Evolutionary conservation across 2,113 vertebrate genomes (phyloP).

Genomic region (Chloroceryle aenea): DNA sequence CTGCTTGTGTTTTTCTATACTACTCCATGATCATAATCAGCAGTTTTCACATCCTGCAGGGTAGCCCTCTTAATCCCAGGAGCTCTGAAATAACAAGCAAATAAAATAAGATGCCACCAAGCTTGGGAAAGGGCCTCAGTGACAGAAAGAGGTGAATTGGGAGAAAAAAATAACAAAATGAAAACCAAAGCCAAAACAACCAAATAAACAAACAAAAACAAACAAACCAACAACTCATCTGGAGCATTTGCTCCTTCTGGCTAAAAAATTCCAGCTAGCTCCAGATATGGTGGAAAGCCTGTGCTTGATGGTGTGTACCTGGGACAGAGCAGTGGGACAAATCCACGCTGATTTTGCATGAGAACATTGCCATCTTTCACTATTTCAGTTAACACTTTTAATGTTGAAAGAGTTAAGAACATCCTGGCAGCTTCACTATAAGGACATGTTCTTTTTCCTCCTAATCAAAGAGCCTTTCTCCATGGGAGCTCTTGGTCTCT

Average conservation of each 20-base stretch:
- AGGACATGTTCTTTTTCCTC: not conserved
- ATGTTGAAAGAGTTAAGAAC: not conserved
- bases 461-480: conserved; percentile 6
- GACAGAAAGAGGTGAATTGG: not conserved
- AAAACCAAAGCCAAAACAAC: too few species aligned
- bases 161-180: not conserved
- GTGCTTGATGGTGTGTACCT: not conserved
- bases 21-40: not conserved
- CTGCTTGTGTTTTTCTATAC: not conserved
- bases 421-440: not conserved
- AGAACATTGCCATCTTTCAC: not conserved
- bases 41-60: not conserved
- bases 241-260: not conserved
- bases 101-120: not conserved
- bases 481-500: not conserved
- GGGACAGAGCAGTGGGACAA: not conserved
- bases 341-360: not conserved
- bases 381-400: not conserved
- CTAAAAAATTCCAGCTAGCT: not conserved
- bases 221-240: not conserved
- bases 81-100: not conserved
- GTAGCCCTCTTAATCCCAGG: not conserved
- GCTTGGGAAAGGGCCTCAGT: not conserved
- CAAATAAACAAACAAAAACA: not conserved
- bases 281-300: not conserved